A percentile compares a stretch with the other conserved stretches of the same genome.
Conservation (phyloP, 2,113 vertebrate species). For the Sturnira hondurensis region DNA sequence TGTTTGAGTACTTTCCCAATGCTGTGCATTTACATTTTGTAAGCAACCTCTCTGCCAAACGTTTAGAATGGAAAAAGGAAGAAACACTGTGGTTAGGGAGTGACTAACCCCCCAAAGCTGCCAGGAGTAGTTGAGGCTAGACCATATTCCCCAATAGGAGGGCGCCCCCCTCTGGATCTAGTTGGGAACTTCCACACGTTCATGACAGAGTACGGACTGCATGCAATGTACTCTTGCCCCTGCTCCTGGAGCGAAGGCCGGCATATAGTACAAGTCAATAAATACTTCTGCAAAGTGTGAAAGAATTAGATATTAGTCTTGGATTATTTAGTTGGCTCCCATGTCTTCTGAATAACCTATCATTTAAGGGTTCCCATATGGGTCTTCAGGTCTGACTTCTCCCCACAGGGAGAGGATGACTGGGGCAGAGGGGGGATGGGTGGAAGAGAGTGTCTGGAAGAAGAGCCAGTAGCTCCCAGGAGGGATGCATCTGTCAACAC, state of each 20-base stretch:
- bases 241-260: neutral
- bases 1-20: neutral
- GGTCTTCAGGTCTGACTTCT: neutral
- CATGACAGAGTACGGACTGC: neutral
- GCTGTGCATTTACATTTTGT: neutral
- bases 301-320: neutral
- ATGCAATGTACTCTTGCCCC: neutral
- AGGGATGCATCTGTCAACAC: neutral
- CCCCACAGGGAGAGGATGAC: neutral
- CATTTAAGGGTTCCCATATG: neutral
- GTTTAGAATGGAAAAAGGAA: neutral
- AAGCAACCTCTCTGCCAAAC: neutral
- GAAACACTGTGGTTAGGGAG: neutral
- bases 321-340: neutral
- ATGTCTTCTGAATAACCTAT: neutral
- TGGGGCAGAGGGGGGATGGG: too few species aligned
- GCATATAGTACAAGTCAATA: neutral
- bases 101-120: neutral
- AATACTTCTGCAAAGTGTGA: neutral
- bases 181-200: neutral
- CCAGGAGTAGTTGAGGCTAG: neutral
- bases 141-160: rapidly evolving
- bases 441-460: rapidly evolving
- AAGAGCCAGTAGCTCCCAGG: neutral
- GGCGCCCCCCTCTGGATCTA: neutral